Percentiles rank a stretch among this genome's conserved stretches.
Conservation (phyloP, 2,797 vertebrate species). For the Mormyrus proboscirostris region DNA sequence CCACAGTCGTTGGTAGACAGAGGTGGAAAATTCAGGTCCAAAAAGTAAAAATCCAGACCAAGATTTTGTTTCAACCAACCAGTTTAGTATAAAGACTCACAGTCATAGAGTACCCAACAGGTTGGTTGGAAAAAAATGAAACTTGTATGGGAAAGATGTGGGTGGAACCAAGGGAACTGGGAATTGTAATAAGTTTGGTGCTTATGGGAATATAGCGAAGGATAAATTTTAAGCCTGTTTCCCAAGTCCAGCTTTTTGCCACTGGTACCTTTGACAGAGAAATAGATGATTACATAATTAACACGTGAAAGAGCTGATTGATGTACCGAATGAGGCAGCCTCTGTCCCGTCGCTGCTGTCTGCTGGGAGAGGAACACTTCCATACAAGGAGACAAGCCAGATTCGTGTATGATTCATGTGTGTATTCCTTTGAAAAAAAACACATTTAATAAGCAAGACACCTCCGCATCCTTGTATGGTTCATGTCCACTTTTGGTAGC, state of each 20-base stretch:
- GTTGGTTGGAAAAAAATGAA: not conserved
- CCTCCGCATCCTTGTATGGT: constrained; percentile 66
- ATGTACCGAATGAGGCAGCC: constrained; percentile 50
- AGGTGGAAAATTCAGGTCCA: not conserved
- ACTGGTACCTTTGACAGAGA: constrained; percentile 7
- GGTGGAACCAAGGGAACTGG: not conserved
- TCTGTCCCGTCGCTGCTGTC: constrained; percentile 31
- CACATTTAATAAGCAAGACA: constrained; percentile 54
- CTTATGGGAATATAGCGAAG: not conserved
- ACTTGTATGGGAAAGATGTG: not conserved
- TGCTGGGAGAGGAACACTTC: constrained; percentile 42
- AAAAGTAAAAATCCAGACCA: not conserved
- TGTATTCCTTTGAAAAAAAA: constrained; percentile 51
- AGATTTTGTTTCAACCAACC: not conserved
- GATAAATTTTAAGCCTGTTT: constrained; percentile 7
- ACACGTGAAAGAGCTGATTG: constrained; percentile 15
- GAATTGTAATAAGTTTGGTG: not conserved
- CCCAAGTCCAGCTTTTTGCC: not conserved
- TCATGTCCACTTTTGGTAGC: constrained; percentile 35
- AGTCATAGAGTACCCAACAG: not conserved
- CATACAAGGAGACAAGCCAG: constrained; percentile 66
- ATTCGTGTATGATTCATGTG: constrained; percentile 60
- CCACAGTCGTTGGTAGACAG: not conserved
- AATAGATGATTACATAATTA: constrained; percentile 34
- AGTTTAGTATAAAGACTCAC: not conserved